Percentiles rank a stretch among this genome's conserved stretches.
phyloP scores from a whole-genome alignment of 2,888 invertebrate genomes.

The Hirtodrosophila cameraria region DNA sequence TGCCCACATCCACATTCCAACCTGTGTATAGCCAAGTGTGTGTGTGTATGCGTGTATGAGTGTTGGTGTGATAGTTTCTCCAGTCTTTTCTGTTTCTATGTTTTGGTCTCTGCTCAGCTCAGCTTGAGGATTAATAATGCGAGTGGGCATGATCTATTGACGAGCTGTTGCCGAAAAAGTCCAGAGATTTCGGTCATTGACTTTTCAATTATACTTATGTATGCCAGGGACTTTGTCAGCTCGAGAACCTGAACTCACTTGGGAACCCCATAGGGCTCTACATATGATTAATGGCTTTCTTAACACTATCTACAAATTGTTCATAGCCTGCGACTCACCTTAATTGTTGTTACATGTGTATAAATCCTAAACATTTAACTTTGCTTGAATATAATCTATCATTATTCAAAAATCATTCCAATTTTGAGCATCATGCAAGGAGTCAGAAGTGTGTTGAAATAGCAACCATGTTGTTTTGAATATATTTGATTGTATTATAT shows the following conservation, averaged over 20 bases:
- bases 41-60: slow-evolving; percentile 9
- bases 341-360: slow-evolving; percentile 9
- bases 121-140: slow-evolving; percentile 74
- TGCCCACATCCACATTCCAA: slow-evolving; percentile 65
- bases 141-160: slow-evolving; percentile 64
- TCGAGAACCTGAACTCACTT: slow-evolving; percentile 18
- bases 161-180: slow-evolving; percentile 73
- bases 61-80: slow-evolving; percentile 42
- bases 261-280: slow-evolving; percentile 44
- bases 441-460: not conserved
- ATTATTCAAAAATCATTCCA: slow-evolving; percentile 14
- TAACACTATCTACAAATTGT: slow-evolving; percentile 40
- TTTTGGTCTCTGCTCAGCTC: slow-evolving; percentile 10
- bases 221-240: slow-evolving; percentile 57
- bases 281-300: slow-evolving; percentile 65
- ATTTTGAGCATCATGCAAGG: slow-evolving; percentile 2
- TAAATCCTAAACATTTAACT: slow-evolving; percentile 11
- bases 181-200: slow-evolving; percentile 72
- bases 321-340: slow-evolving; percentile 27
- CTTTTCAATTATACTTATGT: slow-evolving; percentile 52
- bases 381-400: slow-evolving; percentile 38
- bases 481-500: too few relatives aligned
- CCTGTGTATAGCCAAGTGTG: slow-evolving; percentile 14
- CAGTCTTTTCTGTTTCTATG: slow-evolving; percentile 23
- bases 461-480: too few relatives aligned